Evolutionary conservation across 2,113 vertebrate species (phyloP).

Genomic region (Nothoprocta perdicaria): DNA sequence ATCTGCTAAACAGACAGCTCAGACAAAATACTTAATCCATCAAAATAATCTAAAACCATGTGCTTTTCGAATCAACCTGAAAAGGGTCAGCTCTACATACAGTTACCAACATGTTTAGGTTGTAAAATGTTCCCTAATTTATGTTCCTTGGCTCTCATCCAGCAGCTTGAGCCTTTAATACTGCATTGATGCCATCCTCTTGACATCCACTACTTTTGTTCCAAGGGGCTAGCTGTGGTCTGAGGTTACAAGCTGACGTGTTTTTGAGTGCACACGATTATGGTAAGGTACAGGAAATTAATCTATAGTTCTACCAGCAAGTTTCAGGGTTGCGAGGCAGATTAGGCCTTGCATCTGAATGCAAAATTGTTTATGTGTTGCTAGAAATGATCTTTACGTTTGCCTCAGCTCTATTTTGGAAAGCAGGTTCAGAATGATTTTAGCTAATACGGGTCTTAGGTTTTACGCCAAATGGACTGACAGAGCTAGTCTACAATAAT

Average conservation of each 20-base stretch:
- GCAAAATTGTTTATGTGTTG: not conserved
- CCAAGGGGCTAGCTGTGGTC: not conserved
- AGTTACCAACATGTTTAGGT: conserved; percentile 61
- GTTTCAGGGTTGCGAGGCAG: not conserved
- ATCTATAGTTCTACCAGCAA: not conserved
- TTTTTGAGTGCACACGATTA: not conserved
- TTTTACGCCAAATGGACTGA: not conserved
- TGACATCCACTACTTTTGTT: conserved; percentile 30
- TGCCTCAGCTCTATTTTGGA: not conserved
- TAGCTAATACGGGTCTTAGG: not conserved
- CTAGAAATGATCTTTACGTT: not conserved
- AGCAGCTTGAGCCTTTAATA: conserved; percentile 37
- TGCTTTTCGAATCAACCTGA: conserved; percentile 69
- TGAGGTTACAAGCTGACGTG: not conserved
- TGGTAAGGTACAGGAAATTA: not conserved
- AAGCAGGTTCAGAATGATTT: not conserved
- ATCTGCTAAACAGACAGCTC: conserved; percentile 62
- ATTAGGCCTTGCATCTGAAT: not conserved
- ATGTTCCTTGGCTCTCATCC: conserved; percentile 57
- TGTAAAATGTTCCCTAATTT: conserved; percentile 60
- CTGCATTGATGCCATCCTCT: conserved; percentile 54
- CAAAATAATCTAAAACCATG: conserved; percentile 65
- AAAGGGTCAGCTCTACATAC: conserved; percentile 40
- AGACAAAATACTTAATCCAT: conserved; percentile 71
- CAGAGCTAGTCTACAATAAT: not conserved